A percentile compares a stretch with the other conserved stretches of the same genome.
phyloP scores from a whole-genome alignment of 2,113 vertebrate genomes.

The Columba janthina region DNA sequence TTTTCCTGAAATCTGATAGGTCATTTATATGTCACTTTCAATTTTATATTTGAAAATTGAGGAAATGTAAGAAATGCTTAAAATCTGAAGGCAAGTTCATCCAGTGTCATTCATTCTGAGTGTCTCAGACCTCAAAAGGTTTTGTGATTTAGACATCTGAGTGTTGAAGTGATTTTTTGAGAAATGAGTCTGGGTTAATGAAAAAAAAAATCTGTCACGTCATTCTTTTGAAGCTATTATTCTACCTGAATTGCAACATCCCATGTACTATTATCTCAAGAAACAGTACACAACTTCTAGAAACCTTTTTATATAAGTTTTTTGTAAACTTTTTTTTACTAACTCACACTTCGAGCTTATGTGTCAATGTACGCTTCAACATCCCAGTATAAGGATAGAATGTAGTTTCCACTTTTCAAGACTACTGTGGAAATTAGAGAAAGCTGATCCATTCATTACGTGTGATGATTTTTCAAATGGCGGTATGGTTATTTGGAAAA shows the following conservation, averaged over 20 bases:
- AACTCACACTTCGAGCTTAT: background rate
- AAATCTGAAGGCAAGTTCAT: background rate
- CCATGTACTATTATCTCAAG: background rate
- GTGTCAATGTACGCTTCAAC: background rate
- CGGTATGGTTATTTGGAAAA: background rate
- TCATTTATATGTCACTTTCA: background rate
- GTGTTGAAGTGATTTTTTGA: background rate
- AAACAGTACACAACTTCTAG: background rate
- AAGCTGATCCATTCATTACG: background rate
- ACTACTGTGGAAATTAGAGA: background rate
- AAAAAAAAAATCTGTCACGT: background rate
- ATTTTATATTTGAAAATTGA: background rate
- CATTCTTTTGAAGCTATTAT: background rate
- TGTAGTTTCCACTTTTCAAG: background rate
- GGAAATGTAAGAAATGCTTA: background rate
- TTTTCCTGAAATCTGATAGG: background rate
- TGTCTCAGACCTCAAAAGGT: background rate
- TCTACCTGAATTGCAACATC: background rate
- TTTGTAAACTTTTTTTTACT: background rate
- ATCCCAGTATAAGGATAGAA: background rate
- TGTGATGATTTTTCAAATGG: background rate
- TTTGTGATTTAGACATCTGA: background rate
- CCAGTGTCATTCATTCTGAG: background rate
- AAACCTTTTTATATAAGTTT: background rate
- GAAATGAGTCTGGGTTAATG: background rate